Evolutionary conservation across 2,113 vertebrate genomes (phyloP).

Genomic region (Scalopus aquaticus): DNA sequence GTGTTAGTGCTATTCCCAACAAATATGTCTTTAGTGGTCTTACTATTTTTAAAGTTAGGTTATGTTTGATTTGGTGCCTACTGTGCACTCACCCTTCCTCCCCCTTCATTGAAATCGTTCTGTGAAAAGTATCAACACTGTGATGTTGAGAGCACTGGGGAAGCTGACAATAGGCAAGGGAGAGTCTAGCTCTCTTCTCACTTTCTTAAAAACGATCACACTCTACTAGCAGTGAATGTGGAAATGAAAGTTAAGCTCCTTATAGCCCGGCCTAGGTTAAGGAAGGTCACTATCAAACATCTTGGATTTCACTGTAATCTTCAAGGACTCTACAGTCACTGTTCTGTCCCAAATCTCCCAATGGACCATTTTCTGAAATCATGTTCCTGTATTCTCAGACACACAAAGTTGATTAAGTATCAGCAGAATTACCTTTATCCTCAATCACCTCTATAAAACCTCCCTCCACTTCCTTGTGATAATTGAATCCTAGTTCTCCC

Average conservation of each 20-base stretch:
- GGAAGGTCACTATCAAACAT: background rate
- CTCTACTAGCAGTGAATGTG: background rate
- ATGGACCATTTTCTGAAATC: background rate
- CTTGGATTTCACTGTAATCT: background rate
- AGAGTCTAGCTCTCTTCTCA: background rate
- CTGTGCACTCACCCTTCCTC: background rate
- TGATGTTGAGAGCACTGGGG: background rate
- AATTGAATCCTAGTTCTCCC: background rate
- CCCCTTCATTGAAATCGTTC: rapidly evolving
- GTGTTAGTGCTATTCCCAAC: background rate
- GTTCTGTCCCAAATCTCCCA: background rate
- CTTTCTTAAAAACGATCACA: background rate
- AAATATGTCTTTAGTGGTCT: background rate
- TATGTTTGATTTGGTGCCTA: background rate
- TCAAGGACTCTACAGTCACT: background rate
- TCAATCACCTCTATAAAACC: background rate
- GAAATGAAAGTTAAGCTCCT: background rate
- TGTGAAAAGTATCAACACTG: background rate
- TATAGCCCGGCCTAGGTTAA: background rate
- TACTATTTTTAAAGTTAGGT: background rate
- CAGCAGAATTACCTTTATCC: background rate
- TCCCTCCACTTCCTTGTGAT: background rate
- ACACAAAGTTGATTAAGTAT: background rate
- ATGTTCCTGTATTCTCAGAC: background rate
- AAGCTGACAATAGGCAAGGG: background rate